Conservation (phyloP, 1,140 invertebrate genomes). For the Chymomyza costata region DNA sequence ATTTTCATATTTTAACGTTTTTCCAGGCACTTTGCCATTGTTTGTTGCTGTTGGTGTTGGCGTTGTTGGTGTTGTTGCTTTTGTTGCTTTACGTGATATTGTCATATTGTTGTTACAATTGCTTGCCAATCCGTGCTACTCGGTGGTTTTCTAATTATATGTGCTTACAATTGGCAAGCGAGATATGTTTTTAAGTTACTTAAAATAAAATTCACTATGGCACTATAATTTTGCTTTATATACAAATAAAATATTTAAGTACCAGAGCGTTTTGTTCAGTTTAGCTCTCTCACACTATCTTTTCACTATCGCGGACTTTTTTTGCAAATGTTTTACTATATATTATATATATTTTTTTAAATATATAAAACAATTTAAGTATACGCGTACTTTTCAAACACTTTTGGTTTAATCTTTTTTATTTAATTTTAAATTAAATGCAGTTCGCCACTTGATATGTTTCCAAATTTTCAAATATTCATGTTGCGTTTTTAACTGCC, state of each 20-base stretch:
- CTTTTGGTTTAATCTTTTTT: slow-evolving; percentile 6
- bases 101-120: slow-evolving; percentile 55
- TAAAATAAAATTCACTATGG: slow-evolving; percentile 13
- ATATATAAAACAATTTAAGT: slow-evolving; percentile 1
- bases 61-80: slow-evolving; percentile 17
- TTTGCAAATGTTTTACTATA: slow-evolving; percentile 8
- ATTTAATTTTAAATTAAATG: slow-evolving; percentile 35
- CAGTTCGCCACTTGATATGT: slow-evolving; percentile 75
- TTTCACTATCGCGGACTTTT: neutral
- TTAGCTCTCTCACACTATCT: neutral
- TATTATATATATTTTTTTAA: slow-evolving; percentile 7
- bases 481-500: slow-evolving; percentile 34
- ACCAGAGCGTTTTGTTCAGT: neutral
- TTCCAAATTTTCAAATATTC: slow-evolving; percentile 74
- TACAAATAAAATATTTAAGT: slow-evolving; percentile 17
- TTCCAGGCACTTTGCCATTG: slow-evolving; percentile 45
- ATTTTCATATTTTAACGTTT: slow-evolving; percentile 65
- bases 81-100: slow-evolving; percentile 51
- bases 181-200: slow-evolving; percentile 40
- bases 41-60: slow-evolving; percentile 27
- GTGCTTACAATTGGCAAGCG: slow-evolving; percentile 27
- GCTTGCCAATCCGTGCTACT: no score
- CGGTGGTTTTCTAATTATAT: slow-evolving; percentile 38
- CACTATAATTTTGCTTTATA: slow-evolving; percentile 28
- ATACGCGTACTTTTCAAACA: neutral